phyloP scores from a whole-genome alignment of 2,797 vertebrate species.

The Phoebastria nigripes region DNA sequence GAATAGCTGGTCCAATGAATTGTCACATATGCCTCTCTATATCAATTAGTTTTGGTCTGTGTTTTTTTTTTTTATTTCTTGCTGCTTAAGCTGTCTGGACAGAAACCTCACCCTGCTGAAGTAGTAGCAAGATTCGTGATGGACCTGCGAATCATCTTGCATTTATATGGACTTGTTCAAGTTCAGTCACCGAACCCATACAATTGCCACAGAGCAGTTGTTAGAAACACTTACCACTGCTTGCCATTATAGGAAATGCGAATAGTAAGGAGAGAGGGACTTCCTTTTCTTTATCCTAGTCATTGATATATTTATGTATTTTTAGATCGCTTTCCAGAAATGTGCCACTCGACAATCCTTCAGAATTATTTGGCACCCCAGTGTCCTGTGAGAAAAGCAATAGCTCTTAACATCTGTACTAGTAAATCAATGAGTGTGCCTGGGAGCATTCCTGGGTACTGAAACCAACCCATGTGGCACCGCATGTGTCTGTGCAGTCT shows the following conservation, averaged over 20 bases:
- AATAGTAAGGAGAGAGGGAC: neutral
- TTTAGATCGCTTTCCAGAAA: neutral
- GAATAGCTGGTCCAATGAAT: neutral
- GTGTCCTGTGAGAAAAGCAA: neutral
- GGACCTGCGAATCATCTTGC: neutral
- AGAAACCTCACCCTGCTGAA: neutral
- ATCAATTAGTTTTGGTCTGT: neutral
- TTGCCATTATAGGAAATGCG: neutral
- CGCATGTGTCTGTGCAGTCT: neutral
- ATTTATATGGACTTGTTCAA: neutral
- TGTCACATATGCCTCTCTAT: neutral
- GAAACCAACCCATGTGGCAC: neutral
- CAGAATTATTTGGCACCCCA: neutral
- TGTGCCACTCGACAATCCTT: neutral
- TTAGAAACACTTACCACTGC: neutral
- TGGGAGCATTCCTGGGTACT: neutral
- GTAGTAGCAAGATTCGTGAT: neutral
- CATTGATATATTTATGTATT: neutral
- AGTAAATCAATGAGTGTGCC: neutral
- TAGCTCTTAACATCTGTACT: neutral
- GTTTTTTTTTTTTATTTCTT: neutral
- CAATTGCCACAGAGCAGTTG: neutral
- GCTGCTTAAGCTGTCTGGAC: neutral
- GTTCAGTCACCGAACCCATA: neutral
- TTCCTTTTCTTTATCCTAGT: neutral